Base-by-base conservation (phyloP, 2,888 invertebrate genomes). In the Electrophaes corylata region DNA sequence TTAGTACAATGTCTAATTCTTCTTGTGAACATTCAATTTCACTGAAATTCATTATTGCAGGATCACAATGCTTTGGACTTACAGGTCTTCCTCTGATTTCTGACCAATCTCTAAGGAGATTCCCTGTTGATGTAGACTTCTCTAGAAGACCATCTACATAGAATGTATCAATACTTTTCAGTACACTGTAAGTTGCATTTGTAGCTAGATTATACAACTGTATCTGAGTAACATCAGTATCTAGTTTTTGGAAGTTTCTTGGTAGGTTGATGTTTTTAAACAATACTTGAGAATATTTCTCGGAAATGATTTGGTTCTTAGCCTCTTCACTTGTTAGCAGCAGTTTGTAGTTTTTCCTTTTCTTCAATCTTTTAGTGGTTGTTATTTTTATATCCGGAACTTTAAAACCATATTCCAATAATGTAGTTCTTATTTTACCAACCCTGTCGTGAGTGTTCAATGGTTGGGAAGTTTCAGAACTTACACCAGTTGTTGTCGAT, bases 381-480 rank as follows among this genome's bases (percentile, higher is more conserved):
- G 43, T 77, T 54, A 73, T 74, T 69, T 84, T 87, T 48, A 74
- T 65, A 50, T 83, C 76, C 14, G 88, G 86, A 3, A 89, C 81
- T 75, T 83, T 90, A 73, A 95, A 95, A 6, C 94, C 94, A 82
- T 94, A 95, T 70, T 93, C 92, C 70, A 93, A 91, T 53, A 95
- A 81, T 31, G 93, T 94, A 19, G 82, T 87, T 53, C 91, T 86
- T 39, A 93, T 91, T 63, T 77, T 86, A 37, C 75, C 73, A 26
- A 76, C 71, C 69, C 83, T 84, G 60, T 84, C 82, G 67, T 81
- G 77, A 1, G 82, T 65, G 16, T 67, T 75, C 39, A 75, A 54
- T n/a, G 72, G 43, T 41, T 70, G 67, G 46, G 63, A 60, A 37
- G 33, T 65, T 47, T 66, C 67, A 51, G 61, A 14, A 12, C 31